Conservation (phyloP, 64 coral and sea anemone species). For the Orbicella faveolata region DNA sequence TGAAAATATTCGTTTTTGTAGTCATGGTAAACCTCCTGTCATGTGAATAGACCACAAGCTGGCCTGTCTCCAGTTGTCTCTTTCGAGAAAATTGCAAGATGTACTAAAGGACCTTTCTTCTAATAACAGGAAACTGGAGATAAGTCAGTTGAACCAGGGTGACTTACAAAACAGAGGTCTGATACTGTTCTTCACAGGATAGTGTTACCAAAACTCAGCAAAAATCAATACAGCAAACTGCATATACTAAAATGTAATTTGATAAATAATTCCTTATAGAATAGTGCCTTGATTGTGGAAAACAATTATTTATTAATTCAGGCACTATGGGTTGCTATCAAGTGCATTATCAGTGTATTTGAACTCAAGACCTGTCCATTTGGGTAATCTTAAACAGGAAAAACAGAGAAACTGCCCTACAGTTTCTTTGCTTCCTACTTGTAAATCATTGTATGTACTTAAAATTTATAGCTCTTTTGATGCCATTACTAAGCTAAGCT, state of each 20-base stretch:
- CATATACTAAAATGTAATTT: background rate
- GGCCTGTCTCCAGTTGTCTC: no score
- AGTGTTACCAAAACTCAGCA: background rate
- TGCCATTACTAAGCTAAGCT: conserved; percentile 19
- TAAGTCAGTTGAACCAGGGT: no score
- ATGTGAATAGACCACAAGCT: no score
- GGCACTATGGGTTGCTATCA: no score
- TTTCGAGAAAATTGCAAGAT: background rate
- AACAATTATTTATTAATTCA: no score
- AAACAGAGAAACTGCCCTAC: background rate
- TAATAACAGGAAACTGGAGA: no score
- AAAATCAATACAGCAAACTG: background rate
- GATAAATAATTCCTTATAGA: background rate
- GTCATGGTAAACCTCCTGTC: no score
- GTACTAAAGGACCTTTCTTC: no score
- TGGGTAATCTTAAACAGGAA: background rate
- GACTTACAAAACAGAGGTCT: background rate
- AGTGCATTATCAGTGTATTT: no score
- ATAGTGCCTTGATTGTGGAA: background rate
- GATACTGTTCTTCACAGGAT: background rate
- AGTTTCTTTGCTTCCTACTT: background rate
- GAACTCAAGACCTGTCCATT: background rate
- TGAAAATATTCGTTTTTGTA: no score
- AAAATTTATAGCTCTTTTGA: background rate
- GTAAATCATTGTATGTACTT: background rate